Percentiles rank a stretch among this genome's conserved stretches.
Conservation (phyloP, 2,113 vertebrate species). For the Orientallactaga bullata region DNA sequence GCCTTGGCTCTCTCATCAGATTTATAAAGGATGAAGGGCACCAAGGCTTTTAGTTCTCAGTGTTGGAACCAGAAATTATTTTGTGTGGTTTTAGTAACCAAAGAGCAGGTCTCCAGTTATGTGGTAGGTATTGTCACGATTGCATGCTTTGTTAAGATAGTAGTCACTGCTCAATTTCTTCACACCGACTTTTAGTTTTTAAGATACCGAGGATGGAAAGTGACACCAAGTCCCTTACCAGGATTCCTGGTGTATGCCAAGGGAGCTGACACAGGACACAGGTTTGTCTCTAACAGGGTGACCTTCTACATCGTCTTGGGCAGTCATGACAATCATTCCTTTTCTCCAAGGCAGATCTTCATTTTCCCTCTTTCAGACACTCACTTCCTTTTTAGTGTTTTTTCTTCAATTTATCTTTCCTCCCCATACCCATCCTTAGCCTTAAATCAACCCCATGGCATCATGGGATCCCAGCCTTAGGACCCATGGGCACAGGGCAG, state of each 20-base stretch:
- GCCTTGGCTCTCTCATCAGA: not conserved
- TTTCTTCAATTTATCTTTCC: not conserved
- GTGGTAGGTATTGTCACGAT: not conserved
- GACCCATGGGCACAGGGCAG: not conserved
- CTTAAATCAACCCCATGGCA: no score
- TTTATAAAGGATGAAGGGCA: not conserved
- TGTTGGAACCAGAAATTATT: not conserved
- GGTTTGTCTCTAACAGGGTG: not conserved
- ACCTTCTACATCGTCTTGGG: not conserved
- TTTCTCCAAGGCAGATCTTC: not conserved
- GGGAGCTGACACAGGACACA: not conserved
- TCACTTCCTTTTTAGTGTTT: not conserved
- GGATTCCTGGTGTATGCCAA: no score
- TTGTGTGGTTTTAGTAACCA: not conserved
- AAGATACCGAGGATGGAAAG: not conserved
- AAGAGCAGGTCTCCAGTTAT: not conserved
- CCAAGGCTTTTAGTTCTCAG: not conserved
- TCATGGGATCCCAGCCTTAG: not conserved
- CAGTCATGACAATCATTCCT: not conserved
- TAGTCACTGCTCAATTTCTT: not conserved
- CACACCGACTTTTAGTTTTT: not conserved
- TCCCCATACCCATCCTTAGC: accelerated
- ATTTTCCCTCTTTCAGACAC: not conserved
- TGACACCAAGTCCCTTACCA: not conserved
- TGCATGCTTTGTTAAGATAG: not conserved